Evolutionary conservation across 2,113 vertebrate species (phyloP).

Genomic region (Oreochromis aureus): DNA sequence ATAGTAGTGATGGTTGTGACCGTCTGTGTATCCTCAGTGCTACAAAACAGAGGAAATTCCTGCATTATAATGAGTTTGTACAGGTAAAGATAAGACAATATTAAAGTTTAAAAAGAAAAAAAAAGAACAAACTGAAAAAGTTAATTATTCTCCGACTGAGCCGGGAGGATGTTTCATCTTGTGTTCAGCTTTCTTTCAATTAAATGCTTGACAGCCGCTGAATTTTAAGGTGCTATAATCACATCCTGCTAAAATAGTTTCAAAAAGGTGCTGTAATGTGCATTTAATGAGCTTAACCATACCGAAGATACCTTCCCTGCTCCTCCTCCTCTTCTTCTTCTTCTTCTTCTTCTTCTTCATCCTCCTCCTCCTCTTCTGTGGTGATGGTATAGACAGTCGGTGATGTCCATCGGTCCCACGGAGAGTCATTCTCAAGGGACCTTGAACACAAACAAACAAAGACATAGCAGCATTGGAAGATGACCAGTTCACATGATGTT

Average conservation of each 20-base stretch:
- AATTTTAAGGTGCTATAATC: slow-evolving; percentile 20
- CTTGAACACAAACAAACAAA: slow-evolving; percentile 40
- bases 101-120: background rate
- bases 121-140: background rate
- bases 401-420: slow-evolving; percentile 68
- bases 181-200: slow-evolving; percentile 31
- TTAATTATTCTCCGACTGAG: background rate
- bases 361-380: background rate
- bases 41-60: slow-evolving; percentile 28
- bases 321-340: slow-evolving; percentile 5
- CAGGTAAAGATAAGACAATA: background rate
- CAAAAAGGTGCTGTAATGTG: slow-evolving; percentile 11
- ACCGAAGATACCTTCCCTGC: slow-evolving; percentile 39
- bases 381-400: slow-evolving; percentile 44
- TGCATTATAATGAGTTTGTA: background rate
- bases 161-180: background rate
- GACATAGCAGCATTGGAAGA: background rate
- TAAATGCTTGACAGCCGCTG: slow-evolving; percentile 37
- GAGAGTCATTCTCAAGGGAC: slow-evolving; percentile 56
- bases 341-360: background rate
- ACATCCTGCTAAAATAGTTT: background rate
- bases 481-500: background rate
- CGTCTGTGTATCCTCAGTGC: slow-evolving; percentile 7
- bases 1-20: slow-evolving; percentile 41
- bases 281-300: slow-evolving; percentile 8